Conservation (phyloP, 2,797 vertebrate genomes). For the Craterocephalus amniculus region DNA sequence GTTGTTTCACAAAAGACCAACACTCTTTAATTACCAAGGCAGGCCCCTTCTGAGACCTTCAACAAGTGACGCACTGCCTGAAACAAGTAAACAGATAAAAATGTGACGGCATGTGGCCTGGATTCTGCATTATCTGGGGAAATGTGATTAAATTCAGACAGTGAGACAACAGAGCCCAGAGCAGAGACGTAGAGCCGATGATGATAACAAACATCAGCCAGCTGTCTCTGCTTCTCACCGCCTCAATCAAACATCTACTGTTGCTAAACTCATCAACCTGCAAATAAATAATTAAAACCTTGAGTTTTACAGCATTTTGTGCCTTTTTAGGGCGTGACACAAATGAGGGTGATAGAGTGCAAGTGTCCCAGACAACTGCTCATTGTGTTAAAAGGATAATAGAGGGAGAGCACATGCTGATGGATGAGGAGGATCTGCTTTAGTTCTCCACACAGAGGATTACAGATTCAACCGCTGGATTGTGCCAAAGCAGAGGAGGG, state of each 20-base stretch:
- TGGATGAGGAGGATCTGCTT: conserved; percentile 44
- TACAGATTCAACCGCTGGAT: conserved; percentile 51
- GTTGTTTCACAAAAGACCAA: too few relatives aligned
- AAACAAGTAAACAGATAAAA: neutral
- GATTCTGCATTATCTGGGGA: neutral
- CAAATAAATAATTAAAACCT: neutral
- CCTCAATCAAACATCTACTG: too few relatives aligned
- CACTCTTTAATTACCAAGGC: neutral
- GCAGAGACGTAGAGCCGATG: neutral
- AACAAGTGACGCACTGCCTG: neutral
- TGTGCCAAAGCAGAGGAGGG: conserved; percentile 14
- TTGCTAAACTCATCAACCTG: neutral
- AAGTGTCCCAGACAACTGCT: conserved; percentile 32
- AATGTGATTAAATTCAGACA: neutral
- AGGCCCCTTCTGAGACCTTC: neutral
- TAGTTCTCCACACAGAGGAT: conserved; percentile 58
- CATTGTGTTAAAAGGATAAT: conserved; percentile 51
- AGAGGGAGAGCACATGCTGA: conserved; percentile 48
- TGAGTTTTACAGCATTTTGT: neutral
- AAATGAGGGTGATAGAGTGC: neutral
- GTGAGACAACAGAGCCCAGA: neutral
- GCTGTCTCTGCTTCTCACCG: neutral
- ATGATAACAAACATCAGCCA: neutral
- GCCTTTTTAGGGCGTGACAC: conserved; percentile 25
- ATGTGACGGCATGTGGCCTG: neutral